Evolutionary conservation across 2,797 vertebrate genomes (phyloP), one percentile per base, ranked within the genome.

Genomic region (Sebastiscus albofasciatus): DNA sequence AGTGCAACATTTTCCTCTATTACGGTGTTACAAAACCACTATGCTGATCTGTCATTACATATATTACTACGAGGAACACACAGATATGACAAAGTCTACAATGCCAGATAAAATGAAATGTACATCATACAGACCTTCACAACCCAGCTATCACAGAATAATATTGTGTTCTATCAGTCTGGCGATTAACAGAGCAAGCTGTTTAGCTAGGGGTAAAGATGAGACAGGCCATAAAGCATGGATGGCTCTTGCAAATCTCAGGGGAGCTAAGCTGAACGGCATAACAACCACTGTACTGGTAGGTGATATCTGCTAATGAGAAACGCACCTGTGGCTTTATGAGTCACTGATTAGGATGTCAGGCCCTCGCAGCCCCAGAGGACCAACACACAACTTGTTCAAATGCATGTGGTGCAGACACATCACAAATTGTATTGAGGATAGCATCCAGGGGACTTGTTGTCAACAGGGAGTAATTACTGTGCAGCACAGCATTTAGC

Each of bases 251-350:
- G 12, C 20, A 26, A 36, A 68, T 77, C 84, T 79, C 68, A 2
- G 22, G 10, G 74, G 82, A 68, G 65, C 29, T 8, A 16, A 68
- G 66, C 55, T 70, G 33, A 82, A 78, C 8, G 67, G 49, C 82
- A 88, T 42, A 85, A 73, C 76, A 85, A 58, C 58, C 27, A 46
- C 24, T 59, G 39, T 24, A 74, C 75, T 36, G 29, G n/a, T 66
- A 90, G 86, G 79, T 85, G 69, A 68, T 36, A 70, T 75, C 60
- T 69, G 64, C 82, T 91, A 87, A 94, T 91, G 82, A 89, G 81
- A 82, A 81, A 80, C 60, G 77, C 89, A 88, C 88, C 86, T 85
- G 83, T 71, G 54, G 82, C 77, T 90, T 89, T 70, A 82, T 72
- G 78, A 90, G 84, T 80, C 83, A 86, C 71, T 87, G 62, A 89